phyloP scores from a whole-genome alignment of 2,113 vertebrate species.

The Leptodactylus fuscus region DNA sequence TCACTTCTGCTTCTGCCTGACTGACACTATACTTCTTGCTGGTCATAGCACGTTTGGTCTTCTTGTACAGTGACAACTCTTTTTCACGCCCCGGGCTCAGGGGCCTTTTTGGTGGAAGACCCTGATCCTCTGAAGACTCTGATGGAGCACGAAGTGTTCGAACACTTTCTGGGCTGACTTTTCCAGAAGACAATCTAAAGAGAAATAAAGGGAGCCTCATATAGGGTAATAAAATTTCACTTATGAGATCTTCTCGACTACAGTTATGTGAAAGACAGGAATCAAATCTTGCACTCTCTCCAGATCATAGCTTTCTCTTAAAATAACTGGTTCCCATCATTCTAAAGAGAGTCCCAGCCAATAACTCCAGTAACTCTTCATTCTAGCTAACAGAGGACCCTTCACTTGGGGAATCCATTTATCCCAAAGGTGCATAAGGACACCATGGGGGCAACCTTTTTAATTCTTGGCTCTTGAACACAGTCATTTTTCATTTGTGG shows the following conservation, averaged over 20 bases:
- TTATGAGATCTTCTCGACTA: not conserved
- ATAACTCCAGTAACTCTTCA: not conserved
- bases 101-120: constrained; percentile 88
- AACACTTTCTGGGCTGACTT: constrained; percentile 97
- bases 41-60: constrained; percentile 97
- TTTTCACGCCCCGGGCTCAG: constrained; percentile 91
- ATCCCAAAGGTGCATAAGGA: not conserved
- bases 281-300: not conserved
- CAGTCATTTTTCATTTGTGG: too few relatives aligned
- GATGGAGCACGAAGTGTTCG: constrained; percentile 90
- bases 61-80: constrained; percentile 96
- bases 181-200: constrained; percentile 93
- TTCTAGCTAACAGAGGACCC: not conserved
- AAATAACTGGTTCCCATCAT: not conserved
- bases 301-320: not conserved
- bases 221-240: not conserved
- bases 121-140: constrained; percentile 88
- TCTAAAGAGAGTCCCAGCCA: too few relatives aligned
- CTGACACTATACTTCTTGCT: constrained; percentile 98
- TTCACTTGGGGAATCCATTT: not conserved
- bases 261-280: not conserved
- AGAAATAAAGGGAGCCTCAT: constrained; percentile 61
- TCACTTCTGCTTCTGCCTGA: constrained; percentile 92
- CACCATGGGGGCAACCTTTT: not conserved
- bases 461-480: not conserved